Conservation (phyloP, 2,888 invertebrate species). For the Halocaridina rubra region DNA sequence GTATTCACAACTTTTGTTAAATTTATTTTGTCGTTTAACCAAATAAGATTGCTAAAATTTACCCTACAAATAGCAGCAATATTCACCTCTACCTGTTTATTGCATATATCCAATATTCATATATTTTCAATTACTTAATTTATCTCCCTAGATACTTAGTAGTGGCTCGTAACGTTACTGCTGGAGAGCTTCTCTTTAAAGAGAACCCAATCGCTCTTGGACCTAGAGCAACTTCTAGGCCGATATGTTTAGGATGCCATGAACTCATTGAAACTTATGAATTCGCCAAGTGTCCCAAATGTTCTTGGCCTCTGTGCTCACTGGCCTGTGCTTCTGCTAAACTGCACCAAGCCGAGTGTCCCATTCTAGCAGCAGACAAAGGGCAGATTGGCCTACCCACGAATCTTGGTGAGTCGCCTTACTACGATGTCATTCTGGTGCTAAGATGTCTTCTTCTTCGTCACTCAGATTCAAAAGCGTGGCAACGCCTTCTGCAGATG, state of each 20-base stretch:
- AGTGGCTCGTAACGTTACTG: constrained; percentile 1
- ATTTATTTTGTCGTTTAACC: too few relatives aligned
- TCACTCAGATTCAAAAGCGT: constrained; percentile 72
- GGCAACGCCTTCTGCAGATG: constrained; percentile 72
- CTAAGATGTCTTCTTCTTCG: constrained; percentile 76
- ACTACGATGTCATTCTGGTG: constrained; percentile 77
- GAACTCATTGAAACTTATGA: constrained; percentile 62
- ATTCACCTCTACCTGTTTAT: not conserved
- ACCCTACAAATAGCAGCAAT: too few relatives aligned
- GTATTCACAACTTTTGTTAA: too few relatives aligned
- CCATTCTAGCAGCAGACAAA: constrained; percentile 41
- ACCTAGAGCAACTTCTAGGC: constrained; percentile 64
- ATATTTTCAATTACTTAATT: too few relatives aligned
- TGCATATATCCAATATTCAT: not conserved
- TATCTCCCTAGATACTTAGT: constrained; percentile 57
- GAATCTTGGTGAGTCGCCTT: constrained; percentile 27
- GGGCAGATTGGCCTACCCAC: constrained; percentile 28
- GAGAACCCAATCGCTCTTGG: constrained; percentile 65
- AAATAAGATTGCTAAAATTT: too few relatives aligned
- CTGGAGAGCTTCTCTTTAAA: constrained; percentile 59
- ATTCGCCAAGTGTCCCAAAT: constrained; percentile 66
- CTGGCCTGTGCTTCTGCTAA: constrained; percentile 23
- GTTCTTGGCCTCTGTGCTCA: constrained; percentile 60
- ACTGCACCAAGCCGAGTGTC: constrained; percentile 45
- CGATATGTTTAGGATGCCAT: constrained; percentile 69